Conservation (phyloP, 2,888 invertebrate species). For the Thera obeliscata region DNA sequence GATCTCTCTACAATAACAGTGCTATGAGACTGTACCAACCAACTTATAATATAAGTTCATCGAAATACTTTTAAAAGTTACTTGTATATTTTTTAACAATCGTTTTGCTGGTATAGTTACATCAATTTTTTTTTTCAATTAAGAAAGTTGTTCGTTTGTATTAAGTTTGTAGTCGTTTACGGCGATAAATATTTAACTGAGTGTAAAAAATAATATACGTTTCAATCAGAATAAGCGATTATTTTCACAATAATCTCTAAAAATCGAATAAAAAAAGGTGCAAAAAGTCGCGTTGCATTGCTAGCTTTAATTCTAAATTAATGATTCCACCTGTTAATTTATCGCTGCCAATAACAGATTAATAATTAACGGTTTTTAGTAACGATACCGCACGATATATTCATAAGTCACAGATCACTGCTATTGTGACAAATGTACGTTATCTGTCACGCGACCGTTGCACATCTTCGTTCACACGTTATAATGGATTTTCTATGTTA, state of each 20-base stretch:
- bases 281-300: background rate
- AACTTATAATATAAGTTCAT: too few relatives aligned
- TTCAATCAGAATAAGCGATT: too few relatives aligned
- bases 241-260: too few relatives aligned
- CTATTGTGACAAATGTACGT: constrained; percentile 28
- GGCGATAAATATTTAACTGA: too few relatives aligned
- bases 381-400: constrained; percentile 22
- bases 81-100: too few relatives aligned
- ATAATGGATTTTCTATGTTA: constrained; percentile 26
- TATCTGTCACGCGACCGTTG: constrained; percentile 25
- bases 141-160: too few relatives aligned
- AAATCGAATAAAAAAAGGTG: background rate
- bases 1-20: constrained; percentile 1
- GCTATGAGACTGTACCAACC: background rate
- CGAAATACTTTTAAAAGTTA: too few relatives aligned
- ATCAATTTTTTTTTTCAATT: too few relatives aligned
- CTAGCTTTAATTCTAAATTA: constrained; percentile 14
- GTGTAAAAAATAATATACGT: too few relatives aligned
- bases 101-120: too few relatives aligned
- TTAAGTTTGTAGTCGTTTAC: too few relatives aligned
- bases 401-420: constrained; percentile 26
- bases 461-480: constrained; percentile 8
- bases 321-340: constrained; percentile 27
- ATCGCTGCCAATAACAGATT: constrained; percentile 19
- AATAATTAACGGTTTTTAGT: constrained; percentile 31